Evolutionary conservation across 2,113 vertebrate genomes (phyloP).

Genomic region (Malurus alboscapulatus): DNA sequence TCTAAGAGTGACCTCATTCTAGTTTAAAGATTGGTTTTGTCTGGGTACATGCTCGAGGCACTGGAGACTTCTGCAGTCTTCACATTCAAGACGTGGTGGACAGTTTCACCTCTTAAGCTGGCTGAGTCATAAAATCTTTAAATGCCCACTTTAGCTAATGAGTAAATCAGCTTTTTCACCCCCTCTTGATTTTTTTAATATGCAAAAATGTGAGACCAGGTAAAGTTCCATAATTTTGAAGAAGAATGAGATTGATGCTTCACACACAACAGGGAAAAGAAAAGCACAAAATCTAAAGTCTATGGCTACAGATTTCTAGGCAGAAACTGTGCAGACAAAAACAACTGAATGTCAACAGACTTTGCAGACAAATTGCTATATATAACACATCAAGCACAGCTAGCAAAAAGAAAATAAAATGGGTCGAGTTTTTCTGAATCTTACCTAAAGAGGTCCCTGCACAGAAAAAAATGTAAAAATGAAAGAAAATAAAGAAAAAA

Average conservation of each 20-base stretch:
- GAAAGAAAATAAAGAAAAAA: not conserved
- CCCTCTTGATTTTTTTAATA: not conserved
- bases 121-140: not conserved
- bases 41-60: not conserved
- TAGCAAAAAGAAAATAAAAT: constrained; percentile 7
- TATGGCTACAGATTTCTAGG: not conserved
- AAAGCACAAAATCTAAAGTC: not conserved
- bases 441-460: constrained; percentile 47
- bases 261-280: not conserved
- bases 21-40: not conserved
- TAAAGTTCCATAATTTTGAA: not conserved
- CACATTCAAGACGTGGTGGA: not conserved
- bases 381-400: not conserved
- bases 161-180: not conserved
- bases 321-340: not conserved
- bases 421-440: constrained; percentile 24
- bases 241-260: not conserved
- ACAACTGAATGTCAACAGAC: not conserved
- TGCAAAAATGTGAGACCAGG: not conserved
- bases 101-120: not conserved
- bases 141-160: not conserved
- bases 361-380: constrained; percentile 19
- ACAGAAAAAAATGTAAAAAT: not conserved
- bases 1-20: not conserved
- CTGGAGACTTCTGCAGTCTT: not conserved